A percentile compares a stretch with the other conserved stretches of the same genome.
phyloP scores from a whole-genome alignment of 37 sponge, comb jelly and placozoan genomes.

The Theonella swinhoei region DNA sequence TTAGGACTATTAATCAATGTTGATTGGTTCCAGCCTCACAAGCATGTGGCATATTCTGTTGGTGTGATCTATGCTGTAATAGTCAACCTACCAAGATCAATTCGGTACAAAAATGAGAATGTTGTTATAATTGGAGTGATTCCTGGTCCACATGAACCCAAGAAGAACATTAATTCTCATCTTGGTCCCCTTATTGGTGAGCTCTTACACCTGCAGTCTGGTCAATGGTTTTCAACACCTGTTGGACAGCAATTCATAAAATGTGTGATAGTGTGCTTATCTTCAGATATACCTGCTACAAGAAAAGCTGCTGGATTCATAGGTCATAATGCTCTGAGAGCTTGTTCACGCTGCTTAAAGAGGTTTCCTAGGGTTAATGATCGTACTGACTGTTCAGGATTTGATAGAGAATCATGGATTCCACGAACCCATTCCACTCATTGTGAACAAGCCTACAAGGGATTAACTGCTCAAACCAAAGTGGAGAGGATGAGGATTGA shows the following conservation, averaged over 20 bases:
- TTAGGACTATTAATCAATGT: constrained; percentile 16
- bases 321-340: constrained; percentile 30
- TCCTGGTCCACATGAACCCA: constrained; percentile 37
- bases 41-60: constrained; percentile 12
- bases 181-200: constrained; percentile 43
- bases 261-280: constrained; percentile 3
- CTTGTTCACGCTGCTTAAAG: constrained; percentile 34
- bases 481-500: constrained; percentile 1
- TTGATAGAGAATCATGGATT: neutral
- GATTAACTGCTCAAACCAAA: neutral
- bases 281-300: constrained; percentile 53
- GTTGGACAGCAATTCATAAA: neutral
- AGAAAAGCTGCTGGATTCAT: constrained; percentile 57
- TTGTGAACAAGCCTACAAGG: neutral
- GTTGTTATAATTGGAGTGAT: constrained; percentile 20
- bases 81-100: constrained; percentile 23
- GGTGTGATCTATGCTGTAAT: constrained; percentile 28
- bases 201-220: constrained; percentile 14
- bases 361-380: constrained; percentile 25
- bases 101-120: constrained; percentile 26
- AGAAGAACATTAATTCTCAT: neutral
- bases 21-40: constrained; percentile 53
- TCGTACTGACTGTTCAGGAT: neutral
- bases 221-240: neutral
- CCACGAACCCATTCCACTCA: neutral